Conservation (phyloP, 2,113 vertebrate genomes). For the Panurus biarmicus region DNA sequence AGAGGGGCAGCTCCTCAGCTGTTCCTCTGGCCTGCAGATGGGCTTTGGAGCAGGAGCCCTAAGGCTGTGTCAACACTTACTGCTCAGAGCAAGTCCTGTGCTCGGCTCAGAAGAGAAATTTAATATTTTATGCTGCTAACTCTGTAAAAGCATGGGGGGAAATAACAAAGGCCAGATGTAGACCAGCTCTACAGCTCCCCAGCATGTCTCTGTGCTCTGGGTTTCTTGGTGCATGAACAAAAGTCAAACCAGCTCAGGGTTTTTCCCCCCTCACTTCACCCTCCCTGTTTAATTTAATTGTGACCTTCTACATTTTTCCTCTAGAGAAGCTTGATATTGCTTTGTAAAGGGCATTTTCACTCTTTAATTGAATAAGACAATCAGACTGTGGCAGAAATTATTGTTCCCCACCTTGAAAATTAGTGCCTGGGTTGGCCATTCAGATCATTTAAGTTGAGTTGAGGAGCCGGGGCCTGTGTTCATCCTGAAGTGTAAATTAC, state of each 20-base stretch:
- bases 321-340: slow-evolving; percentile 43
- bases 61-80: not conserved
- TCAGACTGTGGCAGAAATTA: slow-evolving; percentile 37
- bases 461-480: not conserved
- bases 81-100: not conserved
- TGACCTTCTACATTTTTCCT: slow-evolving; percentile 47
- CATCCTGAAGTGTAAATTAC: slow-evolving; percentile 17
- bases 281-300: slow-evolving; percentile 26
- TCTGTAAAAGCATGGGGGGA: not conserved
- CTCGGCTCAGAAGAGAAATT: not conserved
- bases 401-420: slow-evolving; percentile 45
- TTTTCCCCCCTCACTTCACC: rapidly evolving
- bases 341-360: slow-evolving; percentile 41
- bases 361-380: slow-evolving; percentile 56
- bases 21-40: not conserved
- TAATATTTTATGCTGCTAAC: slow-evolving; percentile 41
- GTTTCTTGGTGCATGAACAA: not conserved
- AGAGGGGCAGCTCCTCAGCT: not conserved
- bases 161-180: not conserved
- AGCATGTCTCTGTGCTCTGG: not conserved
- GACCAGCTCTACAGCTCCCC: not conserved
- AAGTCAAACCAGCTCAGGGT: not conserved
- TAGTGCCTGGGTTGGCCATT: slow-evolving; percentile 18
- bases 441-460: not conserved
- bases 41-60: not conserved